Base-by-base conservation (phyloP, 1,140 invertebrate genomes). In the Chrysopa pallens region DNA sequence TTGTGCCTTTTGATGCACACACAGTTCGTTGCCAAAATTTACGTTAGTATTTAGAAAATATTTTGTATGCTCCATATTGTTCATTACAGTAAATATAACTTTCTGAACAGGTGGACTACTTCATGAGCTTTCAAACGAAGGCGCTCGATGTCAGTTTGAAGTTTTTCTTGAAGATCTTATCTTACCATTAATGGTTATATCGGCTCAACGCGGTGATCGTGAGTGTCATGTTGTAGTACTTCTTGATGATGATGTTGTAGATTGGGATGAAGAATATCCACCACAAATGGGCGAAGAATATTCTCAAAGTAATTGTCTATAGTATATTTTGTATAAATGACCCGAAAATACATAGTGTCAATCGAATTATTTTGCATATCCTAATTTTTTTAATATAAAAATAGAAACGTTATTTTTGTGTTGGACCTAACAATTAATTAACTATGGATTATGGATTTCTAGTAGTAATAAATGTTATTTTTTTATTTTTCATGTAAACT, bases 241-340 rank as follows among this genome's bases (percentile, higher is more conserved):
- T 23, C 66, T 94, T 8, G 95, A 98, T 63, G 80, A 98, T 60
- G 86, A 96, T 68, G 73, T 87, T 9, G 90, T 98, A 12, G 95
- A 98, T 53, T 98, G 95, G 95, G 93, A 98, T 62, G 86, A 93
- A 55, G 88, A 98, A 56, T 97, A 94, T 64, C 94, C 95, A 0
- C 95, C 95, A 0, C 91, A 94, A 67, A 96, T 95, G 86, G 93
- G 93, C 17, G 93, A 98, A 62, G 94, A 97, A 67, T 92, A 95
- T 64, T 89, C 87, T 38, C 92, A 96, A 68, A 97, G 84, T 81
- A 62, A 67, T 66, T n/a, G 12, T 13, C 4, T 38, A 14, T 37
- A 9, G 6, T 7, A 31, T 11, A 11, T 31, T 31, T 31, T n/a
- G n/a, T n/a, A n/a, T n/a, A n/a, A n/a, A n/a, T n/a, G n/a, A n/a